Base-by-base conservation (phyloP, 1,140 invertebrate species). In the Prorops nasuta region DNA sequence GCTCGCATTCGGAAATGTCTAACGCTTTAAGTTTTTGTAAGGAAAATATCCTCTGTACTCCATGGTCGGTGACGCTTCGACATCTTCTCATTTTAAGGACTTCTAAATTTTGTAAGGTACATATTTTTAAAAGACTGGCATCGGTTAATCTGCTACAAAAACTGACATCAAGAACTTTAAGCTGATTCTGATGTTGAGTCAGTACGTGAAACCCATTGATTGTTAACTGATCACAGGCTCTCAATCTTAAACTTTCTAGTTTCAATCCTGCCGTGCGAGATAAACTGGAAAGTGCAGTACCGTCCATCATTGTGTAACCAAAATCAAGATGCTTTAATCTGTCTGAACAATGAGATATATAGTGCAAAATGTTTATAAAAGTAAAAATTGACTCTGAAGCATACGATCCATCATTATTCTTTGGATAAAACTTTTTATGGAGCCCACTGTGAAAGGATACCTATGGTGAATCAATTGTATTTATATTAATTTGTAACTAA, bases 301-400 rank as follows among this genome's bases (percentile, higher is more conserved):
- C 83, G 67, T 85, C 81, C 35, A 89, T 83, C 0, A 85, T 68
- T 18, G 86, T 89, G 43, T 80, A 79, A 39, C 84, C 83, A 51
- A 90, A 83, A 51, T 83, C 75, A 15, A 90, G 59, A 12, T 76
- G 71, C 56, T 81, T 85, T 3, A 90, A 69, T 15, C 69, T 70
- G 12, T 68, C 64, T 1, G 79, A 77, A 58, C 82, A 80, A n/a
- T 71, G 64, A 40, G 70, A 64, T 32, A 89, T 68, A 57, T 82
- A 83, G 38, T 79, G 72, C 20, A 84, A 59, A 17, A 88, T 75
- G 63, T 85, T 86, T 37, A 81, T 77, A 63, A 88, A 89, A 22
- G 87, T 89, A 9, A 90, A 67, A 8, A 89, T 82, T 52, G 82
- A 83, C 63, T 86, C 80, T 16, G 82, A 86, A n/a, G 79, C 81